Evolutionary conservation across 1,140 invertebrate genomes (phyloP), one percentile per base, ranked within the genome.

Genomic region (Calliphora vicina): DNA sequence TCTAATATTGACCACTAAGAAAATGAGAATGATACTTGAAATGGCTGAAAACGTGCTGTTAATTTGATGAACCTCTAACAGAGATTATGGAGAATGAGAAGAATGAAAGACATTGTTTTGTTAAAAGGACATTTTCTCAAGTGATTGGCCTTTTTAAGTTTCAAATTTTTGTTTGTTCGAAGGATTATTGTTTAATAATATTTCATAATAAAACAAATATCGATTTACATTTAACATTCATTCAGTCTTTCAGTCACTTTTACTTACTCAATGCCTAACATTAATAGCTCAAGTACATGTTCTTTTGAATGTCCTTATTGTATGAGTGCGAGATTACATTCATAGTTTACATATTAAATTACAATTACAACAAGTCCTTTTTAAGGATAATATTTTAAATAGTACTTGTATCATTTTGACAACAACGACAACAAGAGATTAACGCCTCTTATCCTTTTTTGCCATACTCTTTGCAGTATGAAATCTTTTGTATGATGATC

Each of bases 401-500:
- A 15, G 45, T 50, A 50, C 45, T 50, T 50, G 45, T 50, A 50
- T 17, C 45, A 50, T 23, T 67, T 67, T 23, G 61, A 78, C 74
- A 78, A 78, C 74, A 78, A 78, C 74, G 42, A 78, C 74, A 78
- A 25, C n/a, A 43, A 45, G 35, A 23, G n/a, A 78, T 78, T 78
- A 78, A 78, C 74, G 74, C 74, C 74, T 78, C 35, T 78, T 78
- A 78, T 78, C 74, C 35, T 78, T 45, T 45, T 43, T 50, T 35
- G 35, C 10, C 35, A 35, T 35, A 35, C 35, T 35, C 1, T 1
- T 50, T 10, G 12, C 12, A 50, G 17, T 50, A 50, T 50, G 45
- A 50, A 13, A 50, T 50, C 45, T 50, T 35, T 35, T 35, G 35
- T 35, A 50, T 50, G 45, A 50, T 50, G 45, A 13, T 50, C 35